Base-by-base conservation (phyloP, 2,113 vertebrate genomes). In the Pagrus major region DNA sequence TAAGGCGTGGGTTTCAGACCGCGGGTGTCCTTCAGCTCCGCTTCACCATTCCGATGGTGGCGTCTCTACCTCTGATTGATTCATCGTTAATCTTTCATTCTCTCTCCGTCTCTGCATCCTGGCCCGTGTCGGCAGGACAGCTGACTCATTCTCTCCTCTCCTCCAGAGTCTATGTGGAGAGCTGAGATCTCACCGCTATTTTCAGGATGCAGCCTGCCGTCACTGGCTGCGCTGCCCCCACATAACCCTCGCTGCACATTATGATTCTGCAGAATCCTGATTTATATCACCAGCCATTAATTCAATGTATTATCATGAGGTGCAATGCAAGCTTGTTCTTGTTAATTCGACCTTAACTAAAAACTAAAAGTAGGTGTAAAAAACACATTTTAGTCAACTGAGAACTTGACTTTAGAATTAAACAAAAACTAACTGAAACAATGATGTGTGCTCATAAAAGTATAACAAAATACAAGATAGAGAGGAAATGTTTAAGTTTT, bases 141-240 rank as follows among this genome's bases (percentile, higher is more conserved):
- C 89, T 93, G 92, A 93, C 85, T 93, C 93, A 93, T 80, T 82
- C 87, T 71, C 87, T 89, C 84, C 83, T 85, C 85, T 86, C 82
- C 86, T 83, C 84, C 87, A 7, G 78, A 86, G 78, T 91, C 90
- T 93, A 92, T 78, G 82, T 42, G 77, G 73, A 78, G 73, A 92
- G 46, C 86, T 80, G 86, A 93, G 84, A 89, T 92, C 88, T 83
- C 83, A 56, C 81, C 29, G 77, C 89, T 93, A 93, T 93, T 93
- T 93, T 89, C 83, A 90, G 87, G 84, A 88, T 56, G 84, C 80
- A 59, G 77, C 76, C 82, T 85, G 82, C 84, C 76, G 79, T 92
- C 92, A 89, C 83, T 5, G 63, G 35, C 76, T 72, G 76, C 72
- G 33, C 81, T 71, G 68, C 81, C 87, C 89, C 89, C 56, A 70